A percentile compares a stretch with the other conserved stretches of the same genome.
Evolutionary conservation across 1,140 invertebrate species (phyloP).

Genomic region (Polypedilum pembai): DNA sequence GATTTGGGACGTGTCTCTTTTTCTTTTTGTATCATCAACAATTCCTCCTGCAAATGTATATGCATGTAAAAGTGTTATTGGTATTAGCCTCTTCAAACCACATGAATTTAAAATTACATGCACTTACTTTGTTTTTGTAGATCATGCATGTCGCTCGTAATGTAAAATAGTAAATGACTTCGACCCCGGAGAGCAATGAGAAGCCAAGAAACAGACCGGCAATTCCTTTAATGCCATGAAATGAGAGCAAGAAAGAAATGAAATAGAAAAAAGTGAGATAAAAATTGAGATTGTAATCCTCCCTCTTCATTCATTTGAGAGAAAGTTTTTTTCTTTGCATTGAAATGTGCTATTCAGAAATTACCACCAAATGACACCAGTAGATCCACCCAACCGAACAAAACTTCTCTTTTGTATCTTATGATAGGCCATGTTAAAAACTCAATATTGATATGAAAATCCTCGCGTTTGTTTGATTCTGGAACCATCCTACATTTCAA

Average conservation of each 20-base stretch:
- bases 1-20: neutral
- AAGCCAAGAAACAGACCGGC: slow-evolving; percentile 69
- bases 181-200: slow-evolving; percentile 61
- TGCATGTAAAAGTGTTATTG: neutral
- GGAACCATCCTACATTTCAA: neutral
- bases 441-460: slow-evolving; percentile 39
- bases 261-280: no score
- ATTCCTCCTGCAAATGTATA: neutral
- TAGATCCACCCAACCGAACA: slow-evolving; percentile 71
- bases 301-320: no score
- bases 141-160: slow-evolving; percentile 58
- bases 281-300: no score
- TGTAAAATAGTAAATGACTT: slow-evolving; percentile 65
- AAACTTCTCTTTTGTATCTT: slow-evolving; percentile 62
- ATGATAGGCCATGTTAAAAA: slow-evolving; percentile 66
- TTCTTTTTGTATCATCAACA: neutral
- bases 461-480: slow-evolving; percentile 12
- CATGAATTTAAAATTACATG: slow-evolving; percentile 23
- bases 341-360: no score
- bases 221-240: slow-evolving; percentile 52
- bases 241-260: slow-evolving; percentile 45
- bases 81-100: neutral
- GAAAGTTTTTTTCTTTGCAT: no score
- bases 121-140: slow-evolving; percentile 40
- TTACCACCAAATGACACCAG: slow-evolving; percentile 50